These are phyloP conservation scores for Rhabdomys dilectus DNA, from an alignment of 2,113 vertebrate species.

Conservation along the genomic window DNA sequence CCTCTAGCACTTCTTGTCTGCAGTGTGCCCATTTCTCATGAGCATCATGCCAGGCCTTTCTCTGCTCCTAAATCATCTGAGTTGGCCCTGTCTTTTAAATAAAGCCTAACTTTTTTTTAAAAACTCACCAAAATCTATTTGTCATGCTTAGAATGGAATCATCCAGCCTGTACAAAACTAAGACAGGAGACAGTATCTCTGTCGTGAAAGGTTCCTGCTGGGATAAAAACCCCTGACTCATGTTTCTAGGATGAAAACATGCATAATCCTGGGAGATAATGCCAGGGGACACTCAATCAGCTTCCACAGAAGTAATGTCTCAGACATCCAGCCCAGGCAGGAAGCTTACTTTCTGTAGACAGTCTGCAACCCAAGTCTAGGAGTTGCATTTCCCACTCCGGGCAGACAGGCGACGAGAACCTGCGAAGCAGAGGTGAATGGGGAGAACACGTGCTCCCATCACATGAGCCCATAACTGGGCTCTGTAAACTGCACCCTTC, in stretches of 20 bases:
- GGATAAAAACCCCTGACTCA: neutral
- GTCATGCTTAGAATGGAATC: constrained; percentile 33
- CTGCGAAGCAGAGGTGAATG: neutral
- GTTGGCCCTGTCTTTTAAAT: neutral
- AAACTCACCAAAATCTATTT: neutral
- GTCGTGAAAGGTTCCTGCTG: neutral
- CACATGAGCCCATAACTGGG: too few relatives aligned
- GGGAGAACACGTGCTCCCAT: neutral
- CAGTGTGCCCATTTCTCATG: neutral
- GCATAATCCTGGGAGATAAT: fast-evolving
- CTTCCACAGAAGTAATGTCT: neutral
- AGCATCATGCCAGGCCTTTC: neutral
- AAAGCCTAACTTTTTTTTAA: neutral
- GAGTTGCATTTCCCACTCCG: neutral
- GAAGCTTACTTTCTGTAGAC: constrained; percentile 5
- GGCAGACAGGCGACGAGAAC: neutral
- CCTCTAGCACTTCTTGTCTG: neutral
- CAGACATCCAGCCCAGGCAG: neutral
- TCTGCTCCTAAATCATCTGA: neutral
- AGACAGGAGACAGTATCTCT: neutral
- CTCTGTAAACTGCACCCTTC: neutral
- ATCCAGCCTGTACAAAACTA: neutral
- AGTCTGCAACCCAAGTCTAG: neutral
- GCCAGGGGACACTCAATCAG: neutral
- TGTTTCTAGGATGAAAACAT: neutral